Conservation (phyloP, 2,888 invertebrate species). For the Mimas tiliae region DNA sequence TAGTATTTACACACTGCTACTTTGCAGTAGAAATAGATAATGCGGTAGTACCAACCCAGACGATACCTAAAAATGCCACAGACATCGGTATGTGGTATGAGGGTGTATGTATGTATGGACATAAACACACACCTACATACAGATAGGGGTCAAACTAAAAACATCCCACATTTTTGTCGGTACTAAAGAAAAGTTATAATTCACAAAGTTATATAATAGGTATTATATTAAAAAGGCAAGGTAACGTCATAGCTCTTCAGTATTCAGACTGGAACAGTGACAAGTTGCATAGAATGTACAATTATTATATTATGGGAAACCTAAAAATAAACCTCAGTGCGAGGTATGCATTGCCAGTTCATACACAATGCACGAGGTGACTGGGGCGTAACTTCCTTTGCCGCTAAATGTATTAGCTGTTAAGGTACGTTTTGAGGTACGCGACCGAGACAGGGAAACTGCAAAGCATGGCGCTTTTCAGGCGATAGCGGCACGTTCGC, state of each 20-base stretch:
- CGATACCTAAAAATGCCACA: too few species aligned
- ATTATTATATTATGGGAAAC: constrained; percentile 26
- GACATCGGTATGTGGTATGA: too few species aligned
- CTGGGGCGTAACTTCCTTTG: constrained; percentile 72
- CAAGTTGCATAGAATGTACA: constrained; percentile 20
- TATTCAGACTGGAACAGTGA: constrained; percentile 18
- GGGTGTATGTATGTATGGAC: too few species aligned
- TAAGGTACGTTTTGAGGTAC: not conserved
- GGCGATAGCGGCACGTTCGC: too few species aligned
- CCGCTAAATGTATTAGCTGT: constrained; percentile 28
- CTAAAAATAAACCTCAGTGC: constrained; percentile 49
- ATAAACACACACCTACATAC: too few species aligned
- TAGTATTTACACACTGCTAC: too few species aligned
- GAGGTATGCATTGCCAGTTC: constrained; percentile 37
- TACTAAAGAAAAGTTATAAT: not conserved
- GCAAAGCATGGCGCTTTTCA: too few species aligned
- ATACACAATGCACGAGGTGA: constrained; percentile 70
- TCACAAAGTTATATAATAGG: not conserved
- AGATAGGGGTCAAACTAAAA: too few species aligned
- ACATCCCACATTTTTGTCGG: not conserved
- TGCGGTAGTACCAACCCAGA: too few species aligned
- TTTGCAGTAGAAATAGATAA: too few species aligned
- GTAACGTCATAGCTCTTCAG: constrained; percentile 2
- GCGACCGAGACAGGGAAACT: too few species aligned
- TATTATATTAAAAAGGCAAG: not conserved